Conservation (phyloP, 92 coral and sea anemone genomes). For the Heteractis magnifica region DNA sequence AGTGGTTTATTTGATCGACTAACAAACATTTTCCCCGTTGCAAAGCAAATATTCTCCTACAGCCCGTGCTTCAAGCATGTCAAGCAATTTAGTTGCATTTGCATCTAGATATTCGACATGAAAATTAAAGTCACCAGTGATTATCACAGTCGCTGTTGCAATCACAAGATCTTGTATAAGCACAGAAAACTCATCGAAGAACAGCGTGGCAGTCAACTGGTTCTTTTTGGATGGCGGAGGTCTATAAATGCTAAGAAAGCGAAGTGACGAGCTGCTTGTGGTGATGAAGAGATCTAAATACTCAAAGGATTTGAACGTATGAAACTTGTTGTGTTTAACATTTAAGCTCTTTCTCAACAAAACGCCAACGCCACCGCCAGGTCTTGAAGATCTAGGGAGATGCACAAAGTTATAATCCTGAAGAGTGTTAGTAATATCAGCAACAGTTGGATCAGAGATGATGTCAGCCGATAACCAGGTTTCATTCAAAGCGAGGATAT, state of each 20-base stretch:
- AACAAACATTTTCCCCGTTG: too few species aligned
- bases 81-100: constrained; percentile 12
- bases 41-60: too few species aligned
- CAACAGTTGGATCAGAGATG: too few species aligned
- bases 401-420: too few species aligned
- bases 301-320: constrained; percentile 34
- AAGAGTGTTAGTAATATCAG: too few species aligned
- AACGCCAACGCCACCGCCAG: too few species aligned
- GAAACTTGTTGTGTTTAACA: constrained; percentile 23
- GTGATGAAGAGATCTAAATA: constrained; percentile 26
- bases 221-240: constrained; percentile 38
- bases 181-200: constrained; percentile 30
- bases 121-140: too few species aligned
- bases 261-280: constrained; percentile 9
- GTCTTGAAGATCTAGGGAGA: not conserved
- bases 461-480: too few species aligned
- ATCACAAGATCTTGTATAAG: constrained; percentile 26
- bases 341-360: too few species aligned
- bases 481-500: constrained; percentile 18
- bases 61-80: constrained; percentile 16
- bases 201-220: constrained; percentile 21
- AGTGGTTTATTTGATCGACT: too few species aligned
- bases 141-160: constrained; percentile 24
- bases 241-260: constrained; percentile 29
- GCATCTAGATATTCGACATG: not conserved